phyloP scores from a whole-genome alignment of 2,113 vertebrate species.

The Podiceps cristatus region DNA sequence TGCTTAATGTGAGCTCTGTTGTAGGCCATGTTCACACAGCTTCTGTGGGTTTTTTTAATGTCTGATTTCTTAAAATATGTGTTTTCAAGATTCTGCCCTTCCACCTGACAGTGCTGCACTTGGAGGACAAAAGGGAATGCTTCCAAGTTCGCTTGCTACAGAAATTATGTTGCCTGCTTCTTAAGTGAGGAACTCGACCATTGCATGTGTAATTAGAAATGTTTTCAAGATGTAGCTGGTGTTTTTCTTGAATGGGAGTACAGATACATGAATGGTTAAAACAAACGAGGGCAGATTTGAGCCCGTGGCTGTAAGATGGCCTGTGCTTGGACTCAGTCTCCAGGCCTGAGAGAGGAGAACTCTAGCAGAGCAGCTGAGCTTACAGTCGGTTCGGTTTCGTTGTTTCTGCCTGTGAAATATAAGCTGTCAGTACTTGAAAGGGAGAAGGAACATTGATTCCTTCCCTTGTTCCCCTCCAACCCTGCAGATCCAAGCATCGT shows the following conservation, averaged over 20 bases:
- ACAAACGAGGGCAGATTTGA: neutral
- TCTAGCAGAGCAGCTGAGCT: constrained; percentile 45
- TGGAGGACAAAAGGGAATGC: neutral
- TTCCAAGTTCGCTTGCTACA: neutral
- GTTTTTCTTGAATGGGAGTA: neutral
- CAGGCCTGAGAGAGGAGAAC: constrained; percentile 42
- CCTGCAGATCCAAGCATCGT: constrained; percentile 59
- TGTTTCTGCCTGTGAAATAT: constrained; percentile 72
- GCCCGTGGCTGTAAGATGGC: constrained; percentile 51
- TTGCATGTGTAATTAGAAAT: neutral
- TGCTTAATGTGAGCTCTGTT: neutral
- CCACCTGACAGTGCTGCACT: neutral
- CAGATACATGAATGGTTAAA: neutral
- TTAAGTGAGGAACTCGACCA: neutral
- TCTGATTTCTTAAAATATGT: neutral
- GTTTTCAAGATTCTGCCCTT: neutral
- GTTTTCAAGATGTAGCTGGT: neutral
- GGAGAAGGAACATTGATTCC: constrained; percentile 77
- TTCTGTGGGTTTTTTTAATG: neutral
- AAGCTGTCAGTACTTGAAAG: constrained; percentile 71
- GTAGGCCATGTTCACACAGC: neutral
- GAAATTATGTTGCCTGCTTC: neutral
- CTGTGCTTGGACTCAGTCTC: constrained; percentile 35
- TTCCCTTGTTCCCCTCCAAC: neutral
- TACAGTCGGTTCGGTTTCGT: constrained; percentile 47